These are phyloP conservation scores for Dicaeum eximium DNA, from an alignment of 2,113 vertebrate species.

Conservation along the genomic window DNA sequence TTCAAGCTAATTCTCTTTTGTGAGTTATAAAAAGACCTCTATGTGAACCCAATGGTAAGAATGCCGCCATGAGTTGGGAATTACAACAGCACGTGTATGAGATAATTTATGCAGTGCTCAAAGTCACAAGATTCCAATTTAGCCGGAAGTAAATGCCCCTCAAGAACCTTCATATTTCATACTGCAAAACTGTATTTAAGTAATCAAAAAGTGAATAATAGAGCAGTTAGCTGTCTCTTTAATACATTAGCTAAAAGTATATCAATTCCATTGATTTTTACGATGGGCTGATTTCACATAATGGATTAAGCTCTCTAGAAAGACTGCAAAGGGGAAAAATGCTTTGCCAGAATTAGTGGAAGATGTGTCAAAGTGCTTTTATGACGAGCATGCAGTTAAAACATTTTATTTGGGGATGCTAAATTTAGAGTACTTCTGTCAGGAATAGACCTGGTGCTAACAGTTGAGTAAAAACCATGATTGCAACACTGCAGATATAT, in stretches of 20 bases:
- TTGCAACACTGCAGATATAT: neutral
- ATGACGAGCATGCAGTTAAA: neutral
- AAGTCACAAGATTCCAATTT: conserved; percentile 11
- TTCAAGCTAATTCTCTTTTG: neutral
- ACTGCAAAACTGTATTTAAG: conserved; percentile 18
- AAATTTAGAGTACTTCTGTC: neutral
- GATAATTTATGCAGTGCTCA: neutral
- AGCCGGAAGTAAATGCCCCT: neutral
- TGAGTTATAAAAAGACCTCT: neutral
- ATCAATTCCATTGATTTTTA: conserved; percentile 61
- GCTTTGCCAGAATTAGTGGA: neutral
- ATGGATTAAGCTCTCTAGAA: conserved; percentile 21
- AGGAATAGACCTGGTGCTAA: neutral
- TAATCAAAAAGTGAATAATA: conserved; percentile 46
- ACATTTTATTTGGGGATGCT: conserved; percentile 15
- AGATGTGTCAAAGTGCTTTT: conserved; percentile 33
- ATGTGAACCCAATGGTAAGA: neutral
- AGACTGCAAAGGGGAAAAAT: neutral
- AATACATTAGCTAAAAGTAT: conserved; percentile 57
- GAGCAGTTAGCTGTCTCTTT: conserved; percentile 51
- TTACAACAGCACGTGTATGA: neutral
- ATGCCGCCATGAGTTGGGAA: neutral
- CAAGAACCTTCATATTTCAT: neutral
- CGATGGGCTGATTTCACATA: conserved; percentile 28
- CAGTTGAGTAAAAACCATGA: neutral